Conservation (phyloP, 92 coral and sea anemone species). For the Siderastrea siderea region DNA sequence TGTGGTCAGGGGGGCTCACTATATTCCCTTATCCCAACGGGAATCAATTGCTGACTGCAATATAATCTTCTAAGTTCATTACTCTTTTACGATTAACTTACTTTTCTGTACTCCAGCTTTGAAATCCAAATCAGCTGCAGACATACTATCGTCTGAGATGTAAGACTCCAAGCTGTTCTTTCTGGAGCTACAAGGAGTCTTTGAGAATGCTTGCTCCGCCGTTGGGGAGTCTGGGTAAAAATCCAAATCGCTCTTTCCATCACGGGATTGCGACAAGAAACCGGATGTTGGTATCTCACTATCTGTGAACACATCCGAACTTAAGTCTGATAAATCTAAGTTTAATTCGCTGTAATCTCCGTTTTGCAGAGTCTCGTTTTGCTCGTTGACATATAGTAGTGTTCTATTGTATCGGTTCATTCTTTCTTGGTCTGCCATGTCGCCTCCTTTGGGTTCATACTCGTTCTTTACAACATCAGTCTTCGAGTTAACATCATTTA, state of each 20-base stretch:
- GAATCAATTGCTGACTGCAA: no score
- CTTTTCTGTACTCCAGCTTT: constrained; percentile 28
- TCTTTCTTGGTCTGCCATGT: constrained; percentile 60
- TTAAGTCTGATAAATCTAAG: constrained; percentile 80
- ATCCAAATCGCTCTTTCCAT: constrained; percentile 67
- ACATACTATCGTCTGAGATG: constrained; percentile 79
- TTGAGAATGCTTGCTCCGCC: constrained; percentile 90
- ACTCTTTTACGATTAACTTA: neutral
- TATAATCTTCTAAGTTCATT: no score
- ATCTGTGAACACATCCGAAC: constrained; percentile 92
- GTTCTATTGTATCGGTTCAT: constrained; percentile 81
- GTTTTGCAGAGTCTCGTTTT: constrained; percentile 81
- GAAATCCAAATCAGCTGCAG: constrained; percentile 56
- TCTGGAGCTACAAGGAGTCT: constrained; percentile 98
- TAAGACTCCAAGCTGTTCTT: constrained; percentile 90
- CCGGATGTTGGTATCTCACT: constrained; percentile 77
- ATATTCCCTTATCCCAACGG: no score
- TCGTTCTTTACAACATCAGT: constrained; percentile 4
- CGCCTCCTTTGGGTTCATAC: constrained; percentile 34
- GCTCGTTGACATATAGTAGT: constrained; percentile 83
- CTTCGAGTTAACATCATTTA: neutral
- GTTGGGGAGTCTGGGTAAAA: constrained; percentile 97
- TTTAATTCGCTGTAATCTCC: constrained; percentile 88
- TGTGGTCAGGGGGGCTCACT: no score
- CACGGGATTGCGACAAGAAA: constrained; percentile 70